These are phyloP conservation scores for Piliocolobus tephrosceles DNA, from an alignment of 2,113 vertebrate species.

Conservation along the genomic window DNA sequence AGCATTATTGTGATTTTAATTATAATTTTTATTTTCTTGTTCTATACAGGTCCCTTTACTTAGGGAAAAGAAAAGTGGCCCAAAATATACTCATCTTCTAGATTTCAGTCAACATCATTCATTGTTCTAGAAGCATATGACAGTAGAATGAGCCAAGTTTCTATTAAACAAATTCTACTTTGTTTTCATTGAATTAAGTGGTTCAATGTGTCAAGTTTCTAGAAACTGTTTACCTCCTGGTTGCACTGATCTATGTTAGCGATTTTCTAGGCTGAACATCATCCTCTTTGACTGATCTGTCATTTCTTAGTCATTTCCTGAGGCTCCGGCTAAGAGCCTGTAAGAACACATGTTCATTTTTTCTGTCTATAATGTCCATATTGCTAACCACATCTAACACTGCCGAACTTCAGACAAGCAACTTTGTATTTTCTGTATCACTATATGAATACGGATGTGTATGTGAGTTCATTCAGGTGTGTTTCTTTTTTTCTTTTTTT, in stretches of 20 bases:
- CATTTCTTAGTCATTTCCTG: background rate
- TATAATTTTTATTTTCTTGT: background rate
- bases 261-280: background rate
- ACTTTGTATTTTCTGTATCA: background rate
- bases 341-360: background rate
- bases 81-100: background rate
- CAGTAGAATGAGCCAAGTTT: background rate
- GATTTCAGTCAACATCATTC: background rate
- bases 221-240: background rate
- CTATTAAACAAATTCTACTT: background rate
- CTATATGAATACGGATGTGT: background rate
- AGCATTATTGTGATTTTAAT: background rate
- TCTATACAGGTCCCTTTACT: background rate
- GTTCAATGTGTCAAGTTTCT: background rate
- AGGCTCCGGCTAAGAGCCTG: background rate
- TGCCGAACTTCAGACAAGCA: background rate
- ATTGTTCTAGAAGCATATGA: background rate
- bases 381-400: background rate
- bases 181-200: conserved; percentile 11
- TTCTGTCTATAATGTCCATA: background rate
- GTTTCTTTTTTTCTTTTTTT: too few species aligned
- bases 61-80: background rate
- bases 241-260: background rate
- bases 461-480: too few species aligned
- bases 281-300: background rate